Conservation (phyloP, 2,888 invertebrate genomes). For the Tanypteryx hageni region DNA sequence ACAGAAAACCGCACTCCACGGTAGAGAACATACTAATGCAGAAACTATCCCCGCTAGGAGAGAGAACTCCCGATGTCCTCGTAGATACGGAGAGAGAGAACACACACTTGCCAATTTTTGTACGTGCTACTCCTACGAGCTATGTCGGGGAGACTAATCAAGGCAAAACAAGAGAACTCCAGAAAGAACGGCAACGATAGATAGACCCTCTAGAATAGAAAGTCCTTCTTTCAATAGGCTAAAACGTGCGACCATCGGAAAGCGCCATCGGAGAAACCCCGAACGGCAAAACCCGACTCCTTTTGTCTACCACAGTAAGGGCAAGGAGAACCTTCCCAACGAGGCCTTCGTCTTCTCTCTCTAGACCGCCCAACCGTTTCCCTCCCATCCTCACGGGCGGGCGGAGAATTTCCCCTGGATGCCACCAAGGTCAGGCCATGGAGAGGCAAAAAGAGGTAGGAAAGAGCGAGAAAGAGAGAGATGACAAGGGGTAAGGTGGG, state of each 20-base stretch:
- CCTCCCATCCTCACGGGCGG: neutral
- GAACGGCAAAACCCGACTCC: neutral
- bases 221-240: neutral
- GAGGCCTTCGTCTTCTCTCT: constrained; percentile 32
- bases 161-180: constrained; percentile 1
- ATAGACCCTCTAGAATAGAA: neutral
- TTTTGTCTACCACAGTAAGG: neutral
- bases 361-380: neutral
- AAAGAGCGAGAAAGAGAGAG: neutral
- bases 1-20: too few species aligned
- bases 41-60: too few species aligned
- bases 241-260: neutral
- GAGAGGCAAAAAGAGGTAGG: neutral
- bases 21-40: too few species aligned
- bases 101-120: too few species aligned
- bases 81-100: too few species aligned
- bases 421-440: constrained; percentile 34
- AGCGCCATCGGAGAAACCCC: too few species aligned
- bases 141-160: neutral
- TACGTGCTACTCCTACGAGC: too few species aligned
- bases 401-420: constrained; percentile 37
- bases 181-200: neutral
- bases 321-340: neutral
- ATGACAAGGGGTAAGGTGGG: neutral
- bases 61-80: too few species aligned